Base-by-base conservation (phyloP, 2,797 vertebrate genomes). In the Manis javanica region DNA sequence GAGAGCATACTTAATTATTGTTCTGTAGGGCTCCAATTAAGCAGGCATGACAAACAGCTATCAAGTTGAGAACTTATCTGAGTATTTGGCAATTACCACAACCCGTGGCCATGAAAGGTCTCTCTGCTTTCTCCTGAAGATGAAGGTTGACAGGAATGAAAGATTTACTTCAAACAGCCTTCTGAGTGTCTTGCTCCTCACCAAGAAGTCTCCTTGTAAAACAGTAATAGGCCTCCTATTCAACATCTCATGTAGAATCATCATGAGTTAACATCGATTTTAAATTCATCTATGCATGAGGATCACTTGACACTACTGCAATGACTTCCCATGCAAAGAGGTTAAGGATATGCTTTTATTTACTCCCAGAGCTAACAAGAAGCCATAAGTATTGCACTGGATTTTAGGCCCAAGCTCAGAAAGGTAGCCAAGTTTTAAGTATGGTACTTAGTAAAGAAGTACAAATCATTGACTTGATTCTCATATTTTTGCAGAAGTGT, bases 1-100 rank as follows among this genome's bases (percentile, higher is more conserved):
- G 98, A 97, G 90, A 87, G 93, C 95, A 95, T 75, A 53, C 84
- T 92, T 97, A 96, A 74, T 92, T 96, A 97, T 94, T 93, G 74
- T 95, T 42, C 90, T 92, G 64, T 96, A 49, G 95, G 84, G 16
- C 91, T 97, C 98, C 96, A 92, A 53, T 94, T 98, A 96, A 96
- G 71, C 71, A 86, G 91, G 51, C 83, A 88, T 72, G 88, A 94
- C 88, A 94, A 98, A 96, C 59, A 97, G 66, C 85, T 84, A 96
- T 97, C 95, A 97, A 42, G 95, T 21, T 96, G 96, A 97, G 89
- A 82, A 79, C 71, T 83, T 82, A 64, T 77, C 87, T 29, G 78
- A 96, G 34, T 51, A 78, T 31, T 90, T 87, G 85, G 87, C 96
- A 96, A 96, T 97, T 92, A 95, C 89, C 5, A 39, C 55, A 72